Percentiles rank a stretch among this genome's conserved stretches.
phyloP scores from a whole-genome alignment of 2,113 vertebrate genomes.

The Colistium nudipinnis region DNA sequence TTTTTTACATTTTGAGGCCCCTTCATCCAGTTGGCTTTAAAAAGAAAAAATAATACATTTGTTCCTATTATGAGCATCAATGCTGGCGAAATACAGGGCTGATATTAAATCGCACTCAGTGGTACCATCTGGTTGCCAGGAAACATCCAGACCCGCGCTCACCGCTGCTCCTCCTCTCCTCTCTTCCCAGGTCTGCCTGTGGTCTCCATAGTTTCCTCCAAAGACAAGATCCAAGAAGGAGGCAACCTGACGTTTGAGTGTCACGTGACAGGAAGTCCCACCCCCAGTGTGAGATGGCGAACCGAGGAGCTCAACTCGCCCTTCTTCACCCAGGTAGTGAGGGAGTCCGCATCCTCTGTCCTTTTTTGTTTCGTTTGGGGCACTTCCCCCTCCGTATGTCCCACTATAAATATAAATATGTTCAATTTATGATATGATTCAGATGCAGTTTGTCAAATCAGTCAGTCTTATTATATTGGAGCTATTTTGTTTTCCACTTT shows the following conservation, averaged over 20 bases:
- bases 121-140: slow-evolving; percentile 59
- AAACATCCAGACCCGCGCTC: slow-evolving; percentile 30
- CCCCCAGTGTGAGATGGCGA: slow-evolving; percentile 74
- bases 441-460: too few species aligned
- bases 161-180: neutral
- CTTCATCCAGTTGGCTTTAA: neutral
- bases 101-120: slow-evolving; percentile 32
- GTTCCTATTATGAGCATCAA: neutral
- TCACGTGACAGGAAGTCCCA: slow-evolving; percentile 78
- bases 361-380: too few species aligned
- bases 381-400: too few species aligned
- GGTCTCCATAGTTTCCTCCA: slow-evolving; percentile 65
- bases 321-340: slow-evolving; percentile 68
- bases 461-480: too few species aligned
- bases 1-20: too few species aligned
- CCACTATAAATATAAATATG: too few species aligned
- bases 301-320: slow-evolving; percentile 70
- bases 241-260: slow-evolving; percentile 82
- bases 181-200: slow-evolving; percentile 74
- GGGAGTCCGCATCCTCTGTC: neutral
- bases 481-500: too few species aligned
- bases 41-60: neutral
- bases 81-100: slow-evolving; percentile 19
- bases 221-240: slow-evolving; percentile 72
- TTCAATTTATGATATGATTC: too few species aligned